phyloP scores from a whole-genome alignment of 2,113 vertebrate species.

The Rhea pennata region DNA sequence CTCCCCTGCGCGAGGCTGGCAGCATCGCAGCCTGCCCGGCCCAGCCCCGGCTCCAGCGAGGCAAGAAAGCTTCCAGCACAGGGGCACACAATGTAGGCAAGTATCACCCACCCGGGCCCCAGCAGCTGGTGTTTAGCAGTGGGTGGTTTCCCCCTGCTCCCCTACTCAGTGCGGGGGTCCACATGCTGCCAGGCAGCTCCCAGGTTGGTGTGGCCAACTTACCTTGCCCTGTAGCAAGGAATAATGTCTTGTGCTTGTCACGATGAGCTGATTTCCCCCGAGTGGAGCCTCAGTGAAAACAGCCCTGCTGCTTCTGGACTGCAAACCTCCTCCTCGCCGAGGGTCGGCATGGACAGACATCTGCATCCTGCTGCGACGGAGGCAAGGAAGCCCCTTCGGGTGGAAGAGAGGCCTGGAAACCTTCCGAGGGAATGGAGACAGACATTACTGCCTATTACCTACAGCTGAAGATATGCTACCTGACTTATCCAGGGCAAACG shows the following conservation, averaged over 20 bases:
- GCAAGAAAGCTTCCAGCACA: neutral
- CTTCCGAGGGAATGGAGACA: neutral
- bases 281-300: neutral
- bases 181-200: neutral
- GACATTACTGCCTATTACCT: neutral
- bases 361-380: neutral
- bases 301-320: neutral
- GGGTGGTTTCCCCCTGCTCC: too few species aligned
- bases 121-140: neutral
- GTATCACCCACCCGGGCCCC: neutral
- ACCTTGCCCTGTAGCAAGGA: neutral
- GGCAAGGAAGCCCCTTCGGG: neutral
- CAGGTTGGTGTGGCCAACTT: neutral
- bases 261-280: neutral
- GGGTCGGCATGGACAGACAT: neutral
- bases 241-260: neutral
- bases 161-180: neutral
- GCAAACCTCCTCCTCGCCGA: neutral
- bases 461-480: neutral
- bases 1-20: neutral
- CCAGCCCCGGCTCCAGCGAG: neutral
- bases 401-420: neutral
- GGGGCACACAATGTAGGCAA: neutral
- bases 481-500: slow-evolving; percentile 2
- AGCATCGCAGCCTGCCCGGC: neutral